phyloP scores from a whole-genome alignment of 2,113 vertebrate genomes.

The Brienomyrus brachyistius region DNA sequence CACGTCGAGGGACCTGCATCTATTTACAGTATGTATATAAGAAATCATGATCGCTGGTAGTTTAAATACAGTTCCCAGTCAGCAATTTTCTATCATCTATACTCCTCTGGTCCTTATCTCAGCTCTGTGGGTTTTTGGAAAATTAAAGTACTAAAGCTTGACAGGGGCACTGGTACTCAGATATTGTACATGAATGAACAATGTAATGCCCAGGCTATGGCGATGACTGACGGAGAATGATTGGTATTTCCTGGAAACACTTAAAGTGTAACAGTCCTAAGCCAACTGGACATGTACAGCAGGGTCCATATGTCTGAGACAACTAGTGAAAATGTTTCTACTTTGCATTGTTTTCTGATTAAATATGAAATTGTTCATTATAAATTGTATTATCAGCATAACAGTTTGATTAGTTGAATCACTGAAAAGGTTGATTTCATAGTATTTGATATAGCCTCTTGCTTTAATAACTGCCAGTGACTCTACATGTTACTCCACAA shows the following conservation, averaged over 20 bases:
- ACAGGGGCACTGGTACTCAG: background rate
- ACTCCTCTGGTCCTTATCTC: background rate
- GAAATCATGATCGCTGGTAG: background rate
- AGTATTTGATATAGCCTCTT: background rate
- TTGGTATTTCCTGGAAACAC: background rate
- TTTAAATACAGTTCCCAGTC: background rate
- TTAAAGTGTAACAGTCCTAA: background rate
- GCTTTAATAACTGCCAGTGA: background rate
- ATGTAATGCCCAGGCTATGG: background rate
- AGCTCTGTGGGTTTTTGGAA: background rate
- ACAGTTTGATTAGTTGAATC: background rate
- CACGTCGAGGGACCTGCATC: background rate
- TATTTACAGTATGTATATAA: background rate
- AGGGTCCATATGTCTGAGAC: background rate
- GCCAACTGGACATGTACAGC: background rate
- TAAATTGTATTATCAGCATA: background rate
- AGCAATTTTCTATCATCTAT: background rate
- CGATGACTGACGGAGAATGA: background rate
- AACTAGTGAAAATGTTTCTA: background rate
- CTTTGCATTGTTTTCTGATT: background rate
- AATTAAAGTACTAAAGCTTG: background rate
- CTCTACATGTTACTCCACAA: no score
- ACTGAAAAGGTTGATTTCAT: background rate
- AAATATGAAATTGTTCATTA: background rate
- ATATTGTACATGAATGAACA: background rate